phyloP scores from a whole-genome alignment of 2,888 invertebrate species.

The Herminia tarsipennalis region DNA sequence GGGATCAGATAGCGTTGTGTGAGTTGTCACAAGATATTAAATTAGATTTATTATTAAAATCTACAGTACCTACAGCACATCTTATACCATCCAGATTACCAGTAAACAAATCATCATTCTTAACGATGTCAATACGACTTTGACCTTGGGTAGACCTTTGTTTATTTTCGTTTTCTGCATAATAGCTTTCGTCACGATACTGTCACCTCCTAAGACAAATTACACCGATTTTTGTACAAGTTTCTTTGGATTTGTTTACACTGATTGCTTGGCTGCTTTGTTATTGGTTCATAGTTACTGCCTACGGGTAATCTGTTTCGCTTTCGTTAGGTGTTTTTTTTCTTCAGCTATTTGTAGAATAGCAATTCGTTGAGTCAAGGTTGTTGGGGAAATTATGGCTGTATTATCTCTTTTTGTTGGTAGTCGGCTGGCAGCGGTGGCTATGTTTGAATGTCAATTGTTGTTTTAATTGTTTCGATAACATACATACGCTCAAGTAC shows the following conservation, averaged over 20 bases:
- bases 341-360: not conserved
- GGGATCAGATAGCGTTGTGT: too few species aligned
- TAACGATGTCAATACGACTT: slow-evolving; percentile 14
- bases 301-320: slow-evolving; percentile 19
- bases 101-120: slow-evolving; percentile 10
- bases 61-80: too few species aligned
- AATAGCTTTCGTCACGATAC: slow-evolving; percentile 48
- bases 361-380: not conserved
- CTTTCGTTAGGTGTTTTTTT: not conserved
- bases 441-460: too few species aligned
- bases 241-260: slow-evolving; percentile 28
- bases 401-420: too few species aligned
- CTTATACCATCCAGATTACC: not conserved
- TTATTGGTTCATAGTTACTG: slow-evolving; percentile 19
- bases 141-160: slow-evolving; percentile 34
- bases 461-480: too few species aligned
- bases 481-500: too few species aligned
- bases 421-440: too few species aligned
- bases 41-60: too few species aligned
- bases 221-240: slow-evolving; percentile 34
- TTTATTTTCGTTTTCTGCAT: slow-evolving; percentile 40
- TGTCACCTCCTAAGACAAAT: slow-evolving; percentile 40
- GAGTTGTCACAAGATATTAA: too few species aligned
- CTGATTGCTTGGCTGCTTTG: slow-evolving; percentile 24
- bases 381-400: too few species aligned